Percentiles rank a stretch among this genome's conserved stretches.
Conservation (phyloP, 92 coral and sea anemone species). For the Siderastrea siderea region DNA sequence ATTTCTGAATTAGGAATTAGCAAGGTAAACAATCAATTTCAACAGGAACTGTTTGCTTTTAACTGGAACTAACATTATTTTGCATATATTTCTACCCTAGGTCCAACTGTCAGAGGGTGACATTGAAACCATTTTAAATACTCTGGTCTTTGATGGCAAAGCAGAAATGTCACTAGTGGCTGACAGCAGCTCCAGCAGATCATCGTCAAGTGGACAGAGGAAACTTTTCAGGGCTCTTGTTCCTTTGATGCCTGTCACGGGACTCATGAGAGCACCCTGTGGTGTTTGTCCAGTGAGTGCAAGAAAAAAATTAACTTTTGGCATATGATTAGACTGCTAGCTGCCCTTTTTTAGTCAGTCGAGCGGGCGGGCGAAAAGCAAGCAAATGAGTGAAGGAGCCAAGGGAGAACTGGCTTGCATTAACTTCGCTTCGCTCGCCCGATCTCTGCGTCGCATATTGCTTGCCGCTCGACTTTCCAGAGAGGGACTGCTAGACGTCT, state of each 20-base stretch:
- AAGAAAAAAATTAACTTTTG: too few relatives aligned
- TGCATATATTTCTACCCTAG: slow-evolving; percentile 31
- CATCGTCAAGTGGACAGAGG: slow-evolving; percentile 77
- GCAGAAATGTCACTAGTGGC: slow-evolving; percentile 88
- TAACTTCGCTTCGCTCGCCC: too few relatives aligned
- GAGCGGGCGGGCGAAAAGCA: too few relatives aligned
- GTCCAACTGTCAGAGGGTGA: slow-evolving; percentile 93
- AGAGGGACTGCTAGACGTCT: too few relatives aligned
- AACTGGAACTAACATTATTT: background rate
- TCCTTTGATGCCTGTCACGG: slow-evolving; percentile 84
- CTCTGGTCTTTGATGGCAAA: slow-evolving; percentile 94
- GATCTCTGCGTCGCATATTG: too few relatives aligned
- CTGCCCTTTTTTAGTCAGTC: too few relatives aligned
- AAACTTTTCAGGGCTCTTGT: slow-evolving; percentile 85
- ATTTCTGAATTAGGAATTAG: slow-evolving; percentile 97
- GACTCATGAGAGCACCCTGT: slow-evolving; percentile 94
- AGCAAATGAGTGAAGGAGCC: too few relatives aligned
- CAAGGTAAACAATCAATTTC: slow-evolving; percentile 67
- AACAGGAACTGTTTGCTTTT: background rate
- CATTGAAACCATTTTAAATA: slow-evolving; percentile 93
- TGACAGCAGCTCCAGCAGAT: slow-evolving; percentile 69
- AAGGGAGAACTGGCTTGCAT: too few relatives aligned
- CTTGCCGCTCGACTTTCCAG: too few relatives aligned
- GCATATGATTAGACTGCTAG: too few relatives aligned
- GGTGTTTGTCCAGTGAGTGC: slow-evolving; percentile 96